Base-by-base conservation (phyloP, 2,888 invertebrate genomes). In the Catocala nupta region DNA sequence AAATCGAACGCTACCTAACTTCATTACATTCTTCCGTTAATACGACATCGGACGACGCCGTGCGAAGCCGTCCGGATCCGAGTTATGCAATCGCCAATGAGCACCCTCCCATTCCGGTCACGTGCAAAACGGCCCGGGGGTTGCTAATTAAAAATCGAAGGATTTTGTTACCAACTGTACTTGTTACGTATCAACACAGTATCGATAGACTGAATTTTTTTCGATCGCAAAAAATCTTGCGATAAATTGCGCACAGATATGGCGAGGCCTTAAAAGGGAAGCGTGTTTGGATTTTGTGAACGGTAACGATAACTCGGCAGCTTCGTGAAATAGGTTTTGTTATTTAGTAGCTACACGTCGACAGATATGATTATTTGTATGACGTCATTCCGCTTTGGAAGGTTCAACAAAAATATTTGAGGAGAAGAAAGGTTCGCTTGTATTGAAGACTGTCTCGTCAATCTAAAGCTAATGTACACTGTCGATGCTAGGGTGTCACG, bases 131-230 rank as follows among this genome's bases (percentile, higher is more conserved):
- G 77, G 80, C 78, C 81, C 81, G 82, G 82, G 76, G 78, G 82
- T 78, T 86, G 86, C 91, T 93, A 93, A 93, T 93, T 93, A 92
- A 93, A 93, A 93, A 93, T 93, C 93, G 92, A 92, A 89, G 86
- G 87, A 92, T 91, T 93, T 91, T 90, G 90, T 89, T 85, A 84
- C 86, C 83, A 81, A 86, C 81, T 89, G 88, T 90, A 91, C 90
- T 84, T 83, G 83, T 80, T 65, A 81, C 70, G 64, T 63, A 74
- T 76, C 64, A 68, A 56, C 25, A 61, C 34, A 68, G 73, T 66
- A 71, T 76, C 66, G 70, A 65, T 62, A 52, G 56, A 72, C 63
- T 64, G n/a, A 54, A 45, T 51, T 57, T 54, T 58, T 50, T 58
- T 57, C 65, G 56, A 70, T 70, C 45, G 52, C 53, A 65, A 57